Evolutionary conservation across 2,113 vertebrate genomes (phyloP), one percentile per base, ranked within the genome.

Genomic region (Osmerus mordax): DNA sequence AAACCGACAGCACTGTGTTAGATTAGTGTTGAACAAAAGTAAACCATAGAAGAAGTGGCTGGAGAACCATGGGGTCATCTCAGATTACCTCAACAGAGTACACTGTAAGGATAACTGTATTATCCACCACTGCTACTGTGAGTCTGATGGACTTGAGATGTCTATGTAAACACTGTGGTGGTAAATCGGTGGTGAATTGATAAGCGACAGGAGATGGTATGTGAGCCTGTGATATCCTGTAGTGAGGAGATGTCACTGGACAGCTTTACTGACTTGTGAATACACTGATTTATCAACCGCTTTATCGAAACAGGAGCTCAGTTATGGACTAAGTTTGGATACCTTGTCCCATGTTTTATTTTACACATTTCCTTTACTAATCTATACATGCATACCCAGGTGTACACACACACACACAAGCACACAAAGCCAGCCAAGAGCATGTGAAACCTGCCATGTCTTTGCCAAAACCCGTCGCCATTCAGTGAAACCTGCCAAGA

Each of bases 401-500:
- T 55, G 14, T 29, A 36, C 29, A 81, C 81, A 86, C 83, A 87
- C 78, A 83, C 79, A 15, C 54, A 55, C 54, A 15, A 15, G 23
- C 23, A 23, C 23, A 23, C 23, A 23, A 12, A 54, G 12, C 11
- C 63, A 69, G 65, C 73, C 6, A 64, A 71, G 80, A 80, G 69
- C 80, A 75, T 83, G 74, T 83, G 83, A 89, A 76, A 65, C 62
- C 84, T 86, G 87, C 88, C 87, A 87, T 83, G 81, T 77, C 82
- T 83, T 83, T 78, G 28, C 16, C 69, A 51, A 71, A 47, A 60
- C n/a, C 87, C 78, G 80, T 86, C 81, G 83, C 75, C 80, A 71
- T 76, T 78, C 77, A 54, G 67, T 62, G 77, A 75, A 74, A 89
- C 78, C 85, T 85, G 86, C 87, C 86, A 88, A 77, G 69, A 28